Percentiles rank a stretch among this genome's conserved stretches.
Conservation (phyloP, 2,888 invertebrate species). For the Didymodactylos carnosus region DNA sequence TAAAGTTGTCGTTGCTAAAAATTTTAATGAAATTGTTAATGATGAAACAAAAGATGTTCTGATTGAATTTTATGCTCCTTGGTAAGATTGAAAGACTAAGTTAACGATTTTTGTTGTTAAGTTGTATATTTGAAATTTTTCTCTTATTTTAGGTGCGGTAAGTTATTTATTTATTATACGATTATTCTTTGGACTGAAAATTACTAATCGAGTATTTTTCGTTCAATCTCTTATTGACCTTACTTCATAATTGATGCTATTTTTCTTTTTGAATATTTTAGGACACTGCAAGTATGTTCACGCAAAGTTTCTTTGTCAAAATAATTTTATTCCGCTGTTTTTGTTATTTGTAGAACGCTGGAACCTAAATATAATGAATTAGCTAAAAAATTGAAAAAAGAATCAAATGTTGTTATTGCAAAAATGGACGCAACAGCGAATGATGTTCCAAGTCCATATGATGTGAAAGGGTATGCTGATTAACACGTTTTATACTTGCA, state of each 20-base stretch:
- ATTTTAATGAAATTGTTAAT: slow-evolving; percentile 77
- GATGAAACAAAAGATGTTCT: slow-evolving; percentile 77
- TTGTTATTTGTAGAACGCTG: slow-evolving; percentile 85
- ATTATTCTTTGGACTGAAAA: neutral
- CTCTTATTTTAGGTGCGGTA: neutral
- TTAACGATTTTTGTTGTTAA: neutral
- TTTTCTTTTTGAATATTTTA: no score
- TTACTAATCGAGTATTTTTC: no score
- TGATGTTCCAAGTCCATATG: slow-evolving; percentile 72
- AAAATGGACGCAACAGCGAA: slow-evolving; percentile 98
- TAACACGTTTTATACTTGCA: slow-evolving; percentile 1
- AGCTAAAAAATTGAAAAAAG: slow-evolving; percentile 40
- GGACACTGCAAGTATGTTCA: no score
- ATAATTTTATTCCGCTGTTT: slow-evolving; percentile 37
- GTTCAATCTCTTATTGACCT: no score
- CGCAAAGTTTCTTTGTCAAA: no score
- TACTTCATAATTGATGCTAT: no score
- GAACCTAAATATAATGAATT: slow-evolving; percentile 80
- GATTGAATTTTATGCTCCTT: slow-evolving; percentile 94
- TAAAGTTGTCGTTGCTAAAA: slow-evolving; percentile 72
- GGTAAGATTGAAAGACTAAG: slow-evolving; percentile 44
- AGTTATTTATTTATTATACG: neutral
- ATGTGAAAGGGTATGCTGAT: slow-evolving; percentile 60
- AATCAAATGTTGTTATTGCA: slow-evolving; percentile 36
- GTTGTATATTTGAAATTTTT: neutral